Evolutionary conservation across 2,113 vertebrate species (phyloP).

Genomic region (Hemibates koningsi): DNA sequence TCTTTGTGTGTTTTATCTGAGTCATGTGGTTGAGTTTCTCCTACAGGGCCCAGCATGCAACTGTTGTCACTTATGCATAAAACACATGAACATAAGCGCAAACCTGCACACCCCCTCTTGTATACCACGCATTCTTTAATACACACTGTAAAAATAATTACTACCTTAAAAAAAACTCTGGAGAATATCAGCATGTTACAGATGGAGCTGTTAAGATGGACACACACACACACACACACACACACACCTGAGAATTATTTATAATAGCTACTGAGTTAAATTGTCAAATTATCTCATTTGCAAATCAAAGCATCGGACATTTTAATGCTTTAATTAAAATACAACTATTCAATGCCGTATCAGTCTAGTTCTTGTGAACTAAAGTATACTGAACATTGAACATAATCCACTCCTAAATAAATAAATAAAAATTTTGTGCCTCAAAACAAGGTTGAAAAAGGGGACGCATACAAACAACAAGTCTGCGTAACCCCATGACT

Average conservation of each 20-base stretch:
- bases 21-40: slow-evolving; percentile 6
- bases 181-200: background rate
- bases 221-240: background rate
- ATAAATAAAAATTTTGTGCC: background rate
- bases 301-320: background rate
- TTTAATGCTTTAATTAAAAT: background rate
- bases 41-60: background rate
- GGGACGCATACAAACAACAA: slow-evolving; percentile 32
- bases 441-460: slow-evolving; percentile 47
- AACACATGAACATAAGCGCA: background rate
- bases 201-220: background rate
- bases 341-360: background rate
- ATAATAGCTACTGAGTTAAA: background rate
- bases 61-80: background rate
- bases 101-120: background rate
- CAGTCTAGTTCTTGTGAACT: background rate
- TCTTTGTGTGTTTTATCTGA: slow-evolving; percentile 10
- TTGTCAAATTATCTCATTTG: background rate
- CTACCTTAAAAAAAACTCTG: background rate
- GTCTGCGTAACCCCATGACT: slow-evolving; percentile 11
- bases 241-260: background rate
- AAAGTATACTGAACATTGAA: slow-evolving; percentile 3
- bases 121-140: background rate
- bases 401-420: background rate
- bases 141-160: background rate